Percentiles rank a stretch among this genome's conserved stretches.
phyloP scores from a whole-genome alignment of 2,888 invertebrate species.

The Eilema depressum region DNA sequence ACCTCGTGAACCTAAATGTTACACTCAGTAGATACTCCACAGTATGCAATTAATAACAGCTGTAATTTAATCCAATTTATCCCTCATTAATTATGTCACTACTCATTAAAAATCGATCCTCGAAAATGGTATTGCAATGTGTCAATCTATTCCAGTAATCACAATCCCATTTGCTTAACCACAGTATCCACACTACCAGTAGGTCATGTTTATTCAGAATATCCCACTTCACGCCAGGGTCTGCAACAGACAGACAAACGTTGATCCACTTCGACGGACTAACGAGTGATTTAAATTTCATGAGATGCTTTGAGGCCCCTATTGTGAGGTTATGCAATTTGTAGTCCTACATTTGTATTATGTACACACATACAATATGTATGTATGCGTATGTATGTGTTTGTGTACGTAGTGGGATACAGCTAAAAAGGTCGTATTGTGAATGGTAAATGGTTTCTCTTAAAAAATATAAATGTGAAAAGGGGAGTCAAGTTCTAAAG shows the following conservation, averaged over 20 bases:
- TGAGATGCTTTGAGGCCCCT: conserved; percentile 59
- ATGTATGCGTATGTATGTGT: not conserved
- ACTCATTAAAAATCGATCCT: not conserved
- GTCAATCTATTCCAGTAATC: not conserved
- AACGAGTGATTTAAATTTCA: conserved; percentile 68
- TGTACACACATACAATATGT: not conserved
- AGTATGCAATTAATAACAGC: not conserved
- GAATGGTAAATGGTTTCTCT: not conserved
- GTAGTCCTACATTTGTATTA: conserved; percentile 13
- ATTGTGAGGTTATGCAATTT: conserved; percentile 43
- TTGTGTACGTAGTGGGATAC: not conserved
- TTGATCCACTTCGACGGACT: conserved; percentile 56
- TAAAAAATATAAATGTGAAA: not conserved
- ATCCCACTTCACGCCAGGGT: conserved; percentile 6
- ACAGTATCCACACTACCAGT: conserved; percentile 7
- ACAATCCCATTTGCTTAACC: not conserved
- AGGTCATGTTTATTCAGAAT: conserved; percentile 26
- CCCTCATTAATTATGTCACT: not conserved
- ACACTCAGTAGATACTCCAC: too few relatives aligned
- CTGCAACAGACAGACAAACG: conserved; percentile 12
- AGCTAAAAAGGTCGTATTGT: not conserved
- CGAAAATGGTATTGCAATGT: not conserved
- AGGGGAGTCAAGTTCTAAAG: not conserved
- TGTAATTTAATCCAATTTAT: not conserved
- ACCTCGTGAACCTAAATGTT: too few relatives aligned